Evolutionary conservation across 2,113 vertebrate genomes (phyloP).

Genomic region (Actenoides hombroni): DNA sequence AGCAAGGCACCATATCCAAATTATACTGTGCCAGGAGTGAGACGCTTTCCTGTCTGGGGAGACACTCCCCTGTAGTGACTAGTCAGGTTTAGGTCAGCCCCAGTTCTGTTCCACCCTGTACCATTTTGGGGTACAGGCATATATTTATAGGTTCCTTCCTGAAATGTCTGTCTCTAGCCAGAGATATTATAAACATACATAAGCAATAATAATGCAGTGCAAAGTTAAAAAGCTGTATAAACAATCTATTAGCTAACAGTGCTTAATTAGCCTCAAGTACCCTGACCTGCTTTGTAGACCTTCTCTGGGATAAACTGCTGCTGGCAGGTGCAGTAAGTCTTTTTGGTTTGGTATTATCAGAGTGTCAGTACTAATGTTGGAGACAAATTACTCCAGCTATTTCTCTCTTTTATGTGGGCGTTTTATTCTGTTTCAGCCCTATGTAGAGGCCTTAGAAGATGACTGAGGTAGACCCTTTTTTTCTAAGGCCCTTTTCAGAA

Average conservation of each 20-base stretch:
- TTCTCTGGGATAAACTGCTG: background rate
- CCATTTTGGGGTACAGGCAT: background rate
- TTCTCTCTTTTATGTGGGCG: background rate
- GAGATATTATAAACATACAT: background rate
- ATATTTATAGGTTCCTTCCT: background rate
- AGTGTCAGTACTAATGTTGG: background rate
- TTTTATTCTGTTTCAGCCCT: background rate
- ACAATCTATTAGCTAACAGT: background rate
- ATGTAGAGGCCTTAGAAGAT: accelerated
- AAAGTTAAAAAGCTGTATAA: background rate
- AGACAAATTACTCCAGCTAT: background rate
- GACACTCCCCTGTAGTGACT: accelerated
- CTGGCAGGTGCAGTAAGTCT: background rate
- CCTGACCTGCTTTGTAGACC: background rate
- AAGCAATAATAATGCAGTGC: background rate
- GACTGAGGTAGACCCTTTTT: background rate
- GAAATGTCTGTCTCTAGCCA: background rate
- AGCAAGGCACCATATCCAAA: background rate
- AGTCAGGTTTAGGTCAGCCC: background rate
- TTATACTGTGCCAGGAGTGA: background rate
- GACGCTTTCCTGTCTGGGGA: background rate
- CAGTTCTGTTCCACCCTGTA: background rate
- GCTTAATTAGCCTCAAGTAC: background rate
- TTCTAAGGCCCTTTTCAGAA: background rate
- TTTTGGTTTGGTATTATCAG: background rate